These are phyloP conservation scores for Alouatta caraya DNA, from an alignment of 2,797 vertebrate genomes.

Conservation along the genomic window DNA sequence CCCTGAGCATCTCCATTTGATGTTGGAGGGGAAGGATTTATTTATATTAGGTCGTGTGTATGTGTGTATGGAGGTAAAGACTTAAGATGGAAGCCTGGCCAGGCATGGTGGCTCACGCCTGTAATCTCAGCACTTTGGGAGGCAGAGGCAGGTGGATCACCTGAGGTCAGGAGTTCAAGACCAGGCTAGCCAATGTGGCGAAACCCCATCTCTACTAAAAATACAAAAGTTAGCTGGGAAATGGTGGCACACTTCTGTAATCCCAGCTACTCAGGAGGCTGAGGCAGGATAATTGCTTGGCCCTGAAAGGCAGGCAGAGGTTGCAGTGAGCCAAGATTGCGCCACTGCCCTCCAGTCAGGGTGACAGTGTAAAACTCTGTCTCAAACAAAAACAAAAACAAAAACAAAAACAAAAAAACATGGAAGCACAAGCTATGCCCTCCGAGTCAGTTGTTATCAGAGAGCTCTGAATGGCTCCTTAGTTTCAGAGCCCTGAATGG, in stretches of 20 bases:
- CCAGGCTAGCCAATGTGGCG: neutral
- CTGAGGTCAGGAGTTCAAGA: neutral
- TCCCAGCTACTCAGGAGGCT: neutral
- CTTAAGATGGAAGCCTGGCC: neutral
- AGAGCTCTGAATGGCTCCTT: neutral
- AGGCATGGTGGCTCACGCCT: neutral
- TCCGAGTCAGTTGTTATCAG: neutral
- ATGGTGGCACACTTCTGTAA: neutral
- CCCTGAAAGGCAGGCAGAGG: neutral
- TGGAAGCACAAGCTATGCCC: neutral
- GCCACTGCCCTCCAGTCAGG: neutral
- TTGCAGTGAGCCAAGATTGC: neutral
- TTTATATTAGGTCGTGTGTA: neutral
- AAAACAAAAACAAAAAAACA: neutral
- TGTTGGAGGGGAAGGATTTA: neutral
- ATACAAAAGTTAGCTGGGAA: neutral
- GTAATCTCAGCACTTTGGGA: neutral
- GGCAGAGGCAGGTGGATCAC: neutral
- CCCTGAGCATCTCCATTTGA: neutral
- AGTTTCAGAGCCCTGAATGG: neutral
- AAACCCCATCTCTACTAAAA: neutral
- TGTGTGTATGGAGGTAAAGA: neutral
- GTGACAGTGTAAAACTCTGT: neutral
- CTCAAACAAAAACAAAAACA: neutral
- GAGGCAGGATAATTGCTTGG: neutral